phyloP scores from a whole-genome alignment of 2,888 invertebrate genomes.

The Ectemnius lituratus region DNA sequence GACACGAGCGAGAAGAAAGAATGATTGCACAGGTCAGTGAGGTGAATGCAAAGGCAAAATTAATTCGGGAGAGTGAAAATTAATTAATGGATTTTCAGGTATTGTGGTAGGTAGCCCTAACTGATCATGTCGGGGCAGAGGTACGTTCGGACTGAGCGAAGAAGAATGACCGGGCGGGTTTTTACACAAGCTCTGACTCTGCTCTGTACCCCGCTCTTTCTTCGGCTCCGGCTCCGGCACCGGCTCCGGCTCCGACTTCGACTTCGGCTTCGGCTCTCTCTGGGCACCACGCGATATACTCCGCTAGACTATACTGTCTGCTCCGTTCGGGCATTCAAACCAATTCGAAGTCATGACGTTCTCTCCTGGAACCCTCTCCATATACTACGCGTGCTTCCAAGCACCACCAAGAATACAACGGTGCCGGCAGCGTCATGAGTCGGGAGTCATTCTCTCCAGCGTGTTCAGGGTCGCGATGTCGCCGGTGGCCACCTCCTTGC shows the following conservation, averaged over 20 bases:
- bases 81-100: not conserved
- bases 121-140: conserved; percentile 20
- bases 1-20: not conserved
- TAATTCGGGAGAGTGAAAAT: not conserved
- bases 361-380: too few species aligned
- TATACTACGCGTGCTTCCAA: too few species aligned
- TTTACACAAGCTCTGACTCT: not conserved
- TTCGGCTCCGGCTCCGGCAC: too few species aligned
- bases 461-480: conserved; percentile 27
- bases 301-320: too few species aligned
- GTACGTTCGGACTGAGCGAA: conserved; percentile 27
- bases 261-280: too few species aligned
- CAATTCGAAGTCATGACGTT: too few species aligned
- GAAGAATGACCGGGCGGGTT: not conserved
- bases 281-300: too few species aligned
- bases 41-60: not conserved
- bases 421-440: not conserved
- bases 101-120: conserved; percentile 3
- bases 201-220: not conserved
- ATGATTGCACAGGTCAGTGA: not conserved
- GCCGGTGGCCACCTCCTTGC: not conserved
- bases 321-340: too few species aligned
- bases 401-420: too few species aligned
- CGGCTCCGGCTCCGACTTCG: too few species aligned
- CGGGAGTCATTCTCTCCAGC: conserved; percentile 25